phyloP scores from a whole-genome alignment of 2,888 invertebrate species.

The Acronicta psi region DNA sequence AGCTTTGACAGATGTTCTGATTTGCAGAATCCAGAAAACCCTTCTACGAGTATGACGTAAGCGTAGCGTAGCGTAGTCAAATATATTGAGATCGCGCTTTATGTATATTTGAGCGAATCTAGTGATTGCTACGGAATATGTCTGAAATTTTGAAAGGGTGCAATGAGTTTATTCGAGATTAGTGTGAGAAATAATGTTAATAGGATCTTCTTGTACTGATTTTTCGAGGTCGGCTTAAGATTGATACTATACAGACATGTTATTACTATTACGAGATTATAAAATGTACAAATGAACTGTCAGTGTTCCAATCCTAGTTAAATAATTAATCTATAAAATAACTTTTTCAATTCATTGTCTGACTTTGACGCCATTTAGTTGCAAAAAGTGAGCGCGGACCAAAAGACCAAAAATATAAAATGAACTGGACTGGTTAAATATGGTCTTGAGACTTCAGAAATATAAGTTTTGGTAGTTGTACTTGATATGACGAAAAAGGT shows the following conservation, averaged over 20 bases:
- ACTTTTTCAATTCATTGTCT: constrained; percentile 2
- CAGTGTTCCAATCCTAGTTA: background rate
- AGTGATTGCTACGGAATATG: too few relatives aligned
- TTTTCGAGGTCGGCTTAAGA: constrained; percentile 25
- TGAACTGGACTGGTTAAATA: constrained; percentile 1
- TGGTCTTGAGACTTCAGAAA: constrained; percentile 16
- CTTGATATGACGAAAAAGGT: constrained; percentile 34
- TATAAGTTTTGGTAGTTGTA: constrained; percentile 19
- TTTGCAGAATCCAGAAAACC: too few relatives aligned
- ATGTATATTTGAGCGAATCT: too few relatives aligned
- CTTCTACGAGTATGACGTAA: too few relatives aligned
- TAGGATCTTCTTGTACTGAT: constrained; percentile 16
- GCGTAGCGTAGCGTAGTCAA: too few relatives aligned
- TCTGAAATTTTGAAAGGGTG: too few relatives aligned
- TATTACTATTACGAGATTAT: constrained; percentile 5
- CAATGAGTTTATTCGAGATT: too few relatives aligned
- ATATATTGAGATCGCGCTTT: too few relatives aligned
- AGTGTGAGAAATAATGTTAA: too few relatives aligned
- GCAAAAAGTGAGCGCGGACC: constrained; percentile 8
- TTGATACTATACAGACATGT: constrained; percentile 12
- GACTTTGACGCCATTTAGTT: constrained; percentile 11
- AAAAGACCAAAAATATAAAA: constrained; percentile 3
- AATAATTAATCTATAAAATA: constrained; percentile 2
- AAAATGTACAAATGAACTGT: constrained; percentile 12
- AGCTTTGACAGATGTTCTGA: too few relatives aligned